phyloP scores from a whole-genome alignment of 1,140 invertebrate species.

The Coelopa frigida region DNA sequence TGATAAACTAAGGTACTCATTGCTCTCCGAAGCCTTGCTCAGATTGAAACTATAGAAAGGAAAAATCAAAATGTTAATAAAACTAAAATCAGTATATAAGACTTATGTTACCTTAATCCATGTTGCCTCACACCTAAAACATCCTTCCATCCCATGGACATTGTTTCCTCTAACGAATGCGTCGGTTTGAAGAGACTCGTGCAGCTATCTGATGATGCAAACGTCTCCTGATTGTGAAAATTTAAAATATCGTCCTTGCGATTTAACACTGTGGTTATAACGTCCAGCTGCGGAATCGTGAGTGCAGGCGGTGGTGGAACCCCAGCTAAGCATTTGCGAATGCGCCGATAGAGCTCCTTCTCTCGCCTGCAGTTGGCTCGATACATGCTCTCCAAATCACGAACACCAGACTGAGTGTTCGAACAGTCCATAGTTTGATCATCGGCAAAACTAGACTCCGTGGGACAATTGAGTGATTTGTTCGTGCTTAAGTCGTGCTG shows the following conservation, averaged over 20 bases:
- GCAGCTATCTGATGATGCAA: background rate
- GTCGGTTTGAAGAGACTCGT: conserved; percentile 26
- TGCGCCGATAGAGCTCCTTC: conserved; percentile 28
- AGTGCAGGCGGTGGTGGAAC: conserved; percentile 57
- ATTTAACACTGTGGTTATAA: conserved; percentile 41
- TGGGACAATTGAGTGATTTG: conserved; percentile 21
- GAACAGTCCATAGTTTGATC: conserved; percentile 26
- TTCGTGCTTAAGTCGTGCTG: conserved; percentile 17
- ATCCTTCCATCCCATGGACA: conserved; percentile 45
- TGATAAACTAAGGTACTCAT: conserved; percentile 53
- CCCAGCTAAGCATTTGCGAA: conserved; percentile 45
- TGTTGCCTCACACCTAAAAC: conserved; percentile 48
- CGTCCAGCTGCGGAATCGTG: conserved; percentile 49
- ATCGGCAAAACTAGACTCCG: conserved; percentile 36
- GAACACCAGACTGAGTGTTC: conserved; percentile 16
- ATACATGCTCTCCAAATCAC: conserved; percentile 24
- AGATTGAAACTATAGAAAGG: conserved; percentile 50
- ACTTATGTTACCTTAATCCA: conserved; percentile 48
- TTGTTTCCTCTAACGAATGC: conserved; percentile 35
- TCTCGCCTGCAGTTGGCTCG: conserved; percentile 35
- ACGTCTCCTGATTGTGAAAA: conserved; percentile 17
- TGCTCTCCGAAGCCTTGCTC: conserved; percentile 52
- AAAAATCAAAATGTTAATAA: background rate
- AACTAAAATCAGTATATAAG: background rate
- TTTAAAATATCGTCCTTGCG: conserved; percentile 47